Percentiles rank a stretch among this genome's conserved stretches.
These are phyloP conservation scores for Athripsodes cinereus DNA, from an alignment of 2,888 invertebrate genomes.

Conservation along the genomic window DNA sequence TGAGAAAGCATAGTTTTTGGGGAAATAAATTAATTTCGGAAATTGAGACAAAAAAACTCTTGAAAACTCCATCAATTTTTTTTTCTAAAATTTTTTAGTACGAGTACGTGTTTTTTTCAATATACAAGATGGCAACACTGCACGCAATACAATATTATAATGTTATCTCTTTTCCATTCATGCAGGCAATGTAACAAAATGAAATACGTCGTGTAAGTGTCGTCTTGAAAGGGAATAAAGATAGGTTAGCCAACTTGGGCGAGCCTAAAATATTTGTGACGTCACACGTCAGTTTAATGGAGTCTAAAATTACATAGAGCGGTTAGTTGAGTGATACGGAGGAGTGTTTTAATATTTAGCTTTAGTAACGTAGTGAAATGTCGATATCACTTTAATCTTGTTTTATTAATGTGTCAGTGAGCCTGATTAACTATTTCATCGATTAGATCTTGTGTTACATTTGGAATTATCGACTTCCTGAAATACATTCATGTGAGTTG, in stretches of 20 bases:
- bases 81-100: too few relatives aligned
- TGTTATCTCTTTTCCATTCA: too few relatives aligned
- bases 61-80: too few relatives aligned
- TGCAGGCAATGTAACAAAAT: too few relatives aligned
- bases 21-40: too few relatives aligned
- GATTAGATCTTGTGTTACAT: neutral
- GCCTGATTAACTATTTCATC: neutral
- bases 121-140: too few relatives aligned
- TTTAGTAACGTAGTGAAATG: constrained; percentile 15
- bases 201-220: neutral
- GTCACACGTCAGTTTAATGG: constrained; percentile 50
- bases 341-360: constrained; percentile 23
- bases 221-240: constrained; percentile 36
- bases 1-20: too few relatives aligned
- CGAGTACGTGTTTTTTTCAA: too few relatives aligned
- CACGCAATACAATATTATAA: too few relatives aligned
- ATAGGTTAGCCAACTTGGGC: constrained; percentile 47
- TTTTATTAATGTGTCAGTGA: constrained; percentile 10
- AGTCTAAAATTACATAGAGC: constrained; percentile 49
- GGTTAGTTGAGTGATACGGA: constrained; percentile 28
- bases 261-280: constrained; percentile 41
- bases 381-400: constrained; percentile 6
- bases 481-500: constrained; percentile 16
- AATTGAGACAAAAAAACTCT: too few relatives aligned
- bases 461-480: constrained; percentile 16